A percentile compares a stretch with the other conserved stretches of the same genome.
These are phyloP conservation scores for Napeogenes sylphis DNA, from an alignment of 2,888 invertebrate species.

Conservation along the genomic window DNA sequence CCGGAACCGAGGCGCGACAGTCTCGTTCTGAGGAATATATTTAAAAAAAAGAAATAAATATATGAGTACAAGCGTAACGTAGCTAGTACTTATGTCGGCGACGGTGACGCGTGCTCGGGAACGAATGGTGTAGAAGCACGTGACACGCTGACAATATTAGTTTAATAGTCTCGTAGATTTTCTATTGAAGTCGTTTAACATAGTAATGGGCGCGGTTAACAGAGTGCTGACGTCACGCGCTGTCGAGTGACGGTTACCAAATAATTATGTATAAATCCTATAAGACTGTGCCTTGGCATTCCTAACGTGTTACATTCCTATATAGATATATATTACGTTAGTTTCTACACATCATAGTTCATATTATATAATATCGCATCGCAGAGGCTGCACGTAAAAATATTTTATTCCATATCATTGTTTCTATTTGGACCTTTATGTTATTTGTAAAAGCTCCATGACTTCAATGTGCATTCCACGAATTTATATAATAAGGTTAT, in stretches of 20 bases:
- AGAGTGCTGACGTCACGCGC: not conserved
- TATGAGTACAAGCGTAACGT: constrained; percentile 20
- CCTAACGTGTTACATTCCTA: constrained; percentile 39
- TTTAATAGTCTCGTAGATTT: not conserved
- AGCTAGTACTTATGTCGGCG: constrained; percentile 5
- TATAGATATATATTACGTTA: constrained; percentile 14
- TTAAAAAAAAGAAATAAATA: constrained; percentile 5
- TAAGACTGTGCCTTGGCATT: constrained; percentile 51
- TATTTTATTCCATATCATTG: constrained; percentile 19
- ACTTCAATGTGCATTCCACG: constrained; percentile 66
- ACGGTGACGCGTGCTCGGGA: not conserved
- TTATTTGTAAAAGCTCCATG: constrained; percentile 52
- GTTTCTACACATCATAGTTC: constrained; percentile 5
- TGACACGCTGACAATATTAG: too few relatives aligned
- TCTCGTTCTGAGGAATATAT: constrained; percentile 2
- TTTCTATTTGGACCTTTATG: constrained; percentile 19
- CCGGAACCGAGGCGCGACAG: too few relatives aligned
- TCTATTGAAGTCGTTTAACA: constrained; percentile 2
- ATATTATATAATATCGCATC: not conserved
- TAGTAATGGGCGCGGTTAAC: not conserved
- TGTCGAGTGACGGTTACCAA: constrained; percentile 44
- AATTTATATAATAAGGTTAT: constrained; percentile 39
- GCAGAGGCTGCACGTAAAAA: constrained; percentile 15
- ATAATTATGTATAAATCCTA: constrained; percentile 45
- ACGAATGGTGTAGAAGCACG: not conserved